Evolutionary conservation across 2,797 vertebrate genomes (phyloP).

Genomic region (Odontamblyopus lacepedii): DNA sequence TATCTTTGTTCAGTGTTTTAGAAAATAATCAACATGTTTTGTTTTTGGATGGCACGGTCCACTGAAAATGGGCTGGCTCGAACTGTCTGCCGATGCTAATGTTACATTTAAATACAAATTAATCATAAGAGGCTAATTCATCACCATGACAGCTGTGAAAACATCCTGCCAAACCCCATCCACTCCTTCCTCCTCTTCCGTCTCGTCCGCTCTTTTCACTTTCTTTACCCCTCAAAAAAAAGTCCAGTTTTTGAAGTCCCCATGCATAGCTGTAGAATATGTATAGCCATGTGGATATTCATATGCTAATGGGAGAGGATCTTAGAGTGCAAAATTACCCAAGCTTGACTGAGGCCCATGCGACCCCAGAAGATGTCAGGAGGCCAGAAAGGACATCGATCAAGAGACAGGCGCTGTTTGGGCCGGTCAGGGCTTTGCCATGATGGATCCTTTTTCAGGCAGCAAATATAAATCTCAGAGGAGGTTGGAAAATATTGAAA

Average conservation of each 20-base stretch:
- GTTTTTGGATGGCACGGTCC: conserved; percentile 49
- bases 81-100: conserved; percentile 68
- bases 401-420: conserved; percentile 64
- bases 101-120: conserved; percentile 77
- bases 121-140: conserved; percentile 75
- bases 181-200: conserved; percentile 65
- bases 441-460: conserved; percentile 70
- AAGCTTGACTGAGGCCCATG: conserved; percentile 75
- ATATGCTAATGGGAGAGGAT: conserved; percentile 71
- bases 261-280: conserved; percentile 67
- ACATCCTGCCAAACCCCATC: conserved; percentile 68
- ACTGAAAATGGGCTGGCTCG: conserved; percentile 57
- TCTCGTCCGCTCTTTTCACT: conserved; percentile 70
- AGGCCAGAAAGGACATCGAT: conserved; percentile 73
- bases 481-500: conserved; percentile 73
- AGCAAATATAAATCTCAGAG: conserved; percentile 65
- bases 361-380: conserved; percentile 65
- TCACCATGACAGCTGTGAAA: conserved; percentile 76
- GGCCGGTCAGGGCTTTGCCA: conserved; percentile 42
- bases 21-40: conserved; percentile 68
- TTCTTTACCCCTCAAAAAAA: conserved; percentile 42
- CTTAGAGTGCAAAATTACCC: conserved; percentile 73
- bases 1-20: conserved; percentile 32
- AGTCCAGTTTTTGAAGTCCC: conserved; percentile 58
- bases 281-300: conserved; percentile 68